These are phyloP conservation scores for Ceratotherium simum DNA, from an alignment of 2,113 vertebrate species.

Conservation along the genomic window DNA sequence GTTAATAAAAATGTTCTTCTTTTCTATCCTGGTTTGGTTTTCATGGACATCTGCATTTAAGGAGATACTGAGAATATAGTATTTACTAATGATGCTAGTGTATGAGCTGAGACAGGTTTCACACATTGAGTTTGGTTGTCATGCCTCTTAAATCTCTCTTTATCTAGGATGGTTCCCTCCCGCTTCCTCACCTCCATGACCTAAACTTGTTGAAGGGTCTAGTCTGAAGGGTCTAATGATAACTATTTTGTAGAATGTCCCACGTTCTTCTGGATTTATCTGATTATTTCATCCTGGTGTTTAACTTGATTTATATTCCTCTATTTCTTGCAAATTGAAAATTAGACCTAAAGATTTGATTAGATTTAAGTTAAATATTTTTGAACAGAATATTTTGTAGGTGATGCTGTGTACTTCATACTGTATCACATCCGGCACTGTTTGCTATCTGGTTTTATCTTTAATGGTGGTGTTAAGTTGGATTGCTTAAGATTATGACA, in stretches of 20 bases:
- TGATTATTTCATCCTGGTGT: neutral
- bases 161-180: neutral
- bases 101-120: neutral
- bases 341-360: slow-evolving; percentile 22
- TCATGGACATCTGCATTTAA: neutral
- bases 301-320: neutral
- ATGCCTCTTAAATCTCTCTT: neutral
- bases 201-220: neutral
- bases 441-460: neutral
- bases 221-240: neutral
- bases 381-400: neutral
- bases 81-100: neutral
- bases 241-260: neutral
- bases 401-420: neutral
- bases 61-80: neutral
- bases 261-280: slow-evolving; percentile 2
- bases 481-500: neutral
- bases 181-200: neutral
- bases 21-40: neutral
- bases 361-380: slow-evolving; percentile 5
- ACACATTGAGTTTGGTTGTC: neutral
- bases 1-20: neutral
- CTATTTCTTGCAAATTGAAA: neutral
- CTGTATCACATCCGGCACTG: neutral
- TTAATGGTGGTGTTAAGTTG: slow-evolving; percentile 17